These are phyloP conservation scores for Acanthurus leucopareius DNA, from an alignment of 2,797 vertebrate genomes.

Conservation along the genomic window DNA sequence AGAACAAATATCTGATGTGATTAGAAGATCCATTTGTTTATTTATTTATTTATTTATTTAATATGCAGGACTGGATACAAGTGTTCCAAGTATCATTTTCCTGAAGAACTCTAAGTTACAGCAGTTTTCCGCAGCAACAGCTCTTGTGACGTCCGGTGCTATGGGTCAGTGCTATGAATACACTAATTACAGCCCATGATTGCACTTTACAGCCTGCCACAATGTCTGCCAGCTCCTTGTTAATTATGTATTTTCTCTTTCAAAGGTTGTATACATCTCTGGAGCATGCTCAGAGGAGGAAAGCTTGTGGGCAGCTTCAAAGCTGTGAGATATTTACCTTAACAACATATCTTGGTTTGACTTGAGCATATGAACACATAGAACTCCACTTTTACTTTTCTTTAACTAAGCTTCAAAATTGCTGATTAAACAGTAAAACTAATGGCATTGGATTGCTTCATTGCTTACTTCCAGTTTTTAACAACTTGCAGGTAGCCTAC, in stretches of 20 bases:
- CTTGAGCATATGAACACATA: conserved; percentile 20
- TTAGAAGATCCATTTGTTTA: background rate
- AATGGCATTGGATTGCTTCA: conserved; percentile 26
- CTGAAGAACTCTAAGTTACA: conserved; percentile 66
- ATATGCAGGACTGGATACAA: conserved; percentile 70
- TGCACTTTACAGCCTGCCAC: conserved; percentile 36
- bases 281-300: conserved; percentile 80
- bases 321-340: conserved; percentile 76
- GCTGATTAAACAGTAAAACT: conserved; percentile 36
- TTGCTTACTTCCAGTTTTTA: conserved; percentile 46
- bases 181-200: conserved; percentile 23
- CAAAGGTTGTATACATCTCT: conserved; percentile 82
- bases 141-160: conserved; percentile 79
- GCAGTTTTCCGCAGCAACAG: conserved; percentile 64
- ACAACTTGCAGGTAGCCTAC: conserved; percentile 15
- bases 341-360: conserved; percentile 14
- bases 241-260: conserved; percentile 56
- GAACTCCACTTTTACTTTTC: conserved; percentile 3
- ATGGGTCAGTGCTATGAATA: conserved; percentile 70
- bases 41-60: background rate
- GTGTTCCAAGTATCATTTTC: conserved; percentile 80
- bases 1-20: conserved; percentile 1
- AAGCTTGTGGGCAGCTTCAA: conserved; percentile 80
- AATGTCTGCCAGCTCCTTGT: conserved; percentile 7
- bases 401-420: conserved; percentile 22